Base-by-base conservation (phyloP, 2,113 vertebrate genomes). In the Noctilio leporinus region DNA sequence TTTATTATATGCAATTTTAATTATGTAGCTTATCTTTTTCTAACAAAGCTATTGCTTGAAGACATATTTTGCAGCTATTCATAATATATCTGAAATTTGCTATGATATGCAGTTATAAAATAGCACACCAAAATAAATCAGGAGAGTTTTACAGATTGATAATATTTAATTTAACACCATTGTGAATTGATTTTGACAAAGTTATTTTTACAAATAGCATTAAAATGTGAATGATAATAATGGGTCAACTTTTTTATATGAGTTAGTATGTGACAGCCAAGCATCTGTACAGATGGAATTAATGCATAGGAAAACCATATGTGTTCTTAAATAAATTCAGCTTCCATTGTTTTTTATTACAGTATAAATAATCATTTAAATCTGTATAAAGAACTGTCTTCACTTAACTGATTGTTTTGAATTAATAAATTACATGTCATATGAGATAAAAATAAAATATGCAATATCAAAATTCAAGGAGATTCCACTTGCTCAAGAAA, bases 371-470 rank as follows among this genome's bases (percentile, higher is more conserved):
- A 80, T 14, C 15, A 62, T 69, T 96, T 51, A 51, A 77, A 62
- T 93, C 24, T 67, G 47, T 26, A 73, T 20, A 51, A 67, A 76
- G 12, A 69, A 53, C 30, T 43, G 0, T 72, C 30, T 73, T 91
- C 16, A 40, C 2, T 35, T 91, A 35, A 72, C 22, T 76, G 4
- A 35, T 16, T 76, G 0, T 89, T 72, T 49, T 30, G 47, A 38
- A 43, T 82, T 65, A 64, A 16, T 51, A 73, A 55, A 59, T 43
- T 83, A 51, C 67, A 35, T 49, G 19, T 30, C 26, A 55, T 30
- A n/a, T 69, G 55, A 89, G 43, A 69, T 86, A 91, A 88, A 93
- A 95, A 80, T 10, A 8, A 81, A 95, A 86, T 76, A 59, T 55
- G 10, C 5, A 4, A 14, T 45, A 73, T 59, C 45, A 88, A 40